Conservation (phyloP, 92 coral and sea anemone species). For the Diadumene lineata region DNA sequence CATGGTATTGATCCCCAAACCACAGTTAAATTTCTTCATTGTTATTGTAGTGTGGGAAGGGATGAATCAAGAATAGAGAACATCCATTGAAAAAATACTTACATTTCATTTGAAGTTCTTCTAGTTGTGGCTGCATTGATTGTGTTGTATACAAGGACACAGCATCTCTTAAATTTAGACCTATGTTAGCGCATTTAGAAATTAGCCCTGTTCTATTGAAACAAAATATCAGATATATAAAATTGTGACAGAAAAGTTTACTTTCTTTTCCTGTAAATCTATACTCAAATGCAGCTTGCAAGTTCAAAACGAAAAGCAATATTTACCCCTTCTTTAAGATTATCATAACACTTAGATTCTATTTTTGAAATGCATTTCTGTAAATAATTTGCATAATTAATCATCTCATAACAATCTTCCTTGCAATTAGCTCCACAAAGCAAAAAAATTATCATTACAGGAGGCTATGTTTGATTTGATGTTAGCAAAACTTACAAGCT, state of each 20-base stretch:
- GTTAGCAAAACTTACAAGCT: slow-evolving; percentile 17
- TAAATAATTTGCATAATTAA: background rate
- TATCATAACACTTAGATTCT: background rate
- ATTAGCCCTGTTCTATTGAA: slow-evolving; percentile 22
- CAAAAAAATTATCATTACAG: slow-evolving; percentile 19
- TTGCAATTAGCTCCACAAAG: slow-evolving; percentile 29
- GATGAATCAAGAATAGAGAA: slow-evolving; percentile 18
- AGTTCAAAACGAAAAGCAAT: slow-evolving; percentile 43
- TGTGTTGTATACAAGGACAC: slow-evolving; percentile 48
- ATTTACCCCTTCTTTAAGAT: background rate
- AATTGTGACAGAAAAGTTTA: slow-evolving; percentile 53
- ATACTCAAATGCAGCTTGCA: slow-evolving; percentile 12
- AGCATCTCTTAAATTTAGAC: slow-evolving; percentile 61
- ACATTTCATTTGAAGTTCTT: slow-evolving; percentile 26
- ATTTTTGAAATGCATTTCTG: background rate
- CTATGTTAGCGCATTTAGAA: slow-evolving; percentile 49
- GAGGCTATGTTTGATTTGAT: background rate
- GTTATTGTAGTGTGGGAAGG: slow-evolving; percentile 26
- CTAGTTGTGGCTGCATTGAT: slow-evolving; percentile 3
- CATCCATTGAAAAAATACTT: slow-evolving; percentile 44
- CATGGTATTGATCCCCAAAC: too few species aligned
- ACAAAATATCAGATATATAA: slow-evolving; percentile 49
- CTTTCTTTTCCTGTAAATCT: slow-evolving; percentile 67
- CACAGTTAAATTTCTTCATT: slow-evolving; percentile 6
- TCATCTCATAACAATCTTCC: slow-evolving; percentile 17